Evolutionary conservation across 92 coral and sea anemone genomes (phyloP), one percentile per base, ranked within the genome.

Genomic region (Umimayanthus kanabou): DNA sequence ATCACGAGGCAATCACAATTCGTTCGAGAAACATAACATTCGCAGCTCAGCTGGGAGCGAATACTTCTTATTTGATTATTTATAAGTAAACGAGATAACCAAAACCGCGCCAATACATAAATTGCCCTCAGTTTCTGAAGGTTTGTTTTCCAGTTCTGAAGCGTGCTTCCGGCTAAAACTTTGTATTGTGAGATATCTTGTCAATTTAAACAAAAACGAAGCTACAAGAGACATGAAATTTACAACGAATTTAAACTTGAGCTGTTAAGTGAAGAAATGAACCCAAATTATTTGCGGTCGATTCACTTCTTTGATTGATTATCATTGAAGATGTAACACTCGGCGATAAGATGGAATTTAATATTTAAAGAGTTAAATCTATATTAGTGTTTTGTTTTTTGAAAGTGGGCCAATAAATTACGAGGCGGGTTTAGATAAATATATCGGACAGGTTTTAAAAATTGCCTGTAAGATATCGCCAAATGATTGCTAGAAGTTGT

Each of bases 301-400:
- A 22, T 61, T 61, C 4, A 25, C n/a, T 4, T 61, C 69, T 61
- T 61, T 61, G 58, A 53, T 53, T 61, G n/a, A n/a, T n/a, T n/a
- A n/a, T n/a, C n/a, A n/a, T n/a, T n/a, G 69, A 22, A 61, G 26
- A 61, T 61, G 7, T 26, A 61, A 61, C 69, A 61, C 26, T 61
- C 26, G 26, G 69, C 15, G 26, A 23, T 22, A 61, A 20, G 26
- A 61, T 22, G 76, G 76, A 72, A 33, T 43, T 76, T 76, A 76
- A 76, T 76, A 76, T 76, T 76, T 76, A 76, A 76, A n/a, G 55
- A 42, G 9, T 39, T 43, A 43, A 43, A 25, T 58, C n/a, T 23
- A 13, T 76, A 58, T 39, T 22, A 33, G 23, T 74, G 23, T 71
- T 71, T 71, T 71, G 29, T 33, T 71, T 8, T 71, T 8, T 71